Conservation (phyloP, 2,888 invertebrate genomes). For the Eubasilissa splendida region DNA sequence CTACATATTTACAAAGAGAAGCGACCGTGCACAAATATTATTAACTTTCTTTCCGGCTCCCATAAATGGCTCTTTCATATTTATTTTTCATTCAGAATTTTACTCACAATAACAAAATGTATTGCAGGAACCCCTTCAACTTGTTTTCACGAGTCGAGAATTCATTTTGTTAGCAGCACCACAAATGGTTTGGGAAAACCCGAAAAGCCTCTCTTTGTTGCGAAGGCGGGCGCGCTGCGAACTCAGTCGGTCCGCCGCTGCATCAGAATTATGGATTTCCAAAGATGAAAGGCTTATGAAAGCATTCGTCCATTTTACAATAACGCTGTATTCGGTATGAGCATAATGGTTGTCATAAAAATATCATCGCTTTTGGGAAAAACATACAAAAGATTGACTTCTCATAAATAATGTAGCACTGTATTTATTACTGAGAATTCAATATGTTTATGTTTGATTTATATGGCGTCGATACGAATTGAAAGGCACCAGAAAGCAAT, state of each 20-base stretch:
- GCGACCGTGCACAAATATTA: slow-evolving; percentile 36
- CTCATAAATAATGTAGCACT: slow-evolving; percentile 6
- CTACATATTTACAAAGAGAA: slow-evolving; percentile 34
- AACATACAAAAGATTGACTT: slow-evolving; percentile 21
- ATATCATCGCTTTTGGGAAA: slow-evolving; percentile 25
- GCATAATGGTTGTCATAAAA: slow-evolving; percentile 32
- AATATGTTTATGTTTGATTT: too few species aligned
- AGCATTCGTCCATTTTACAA: slow-evolving; percentile 37
- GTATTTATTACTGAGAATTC: too few species aligned
- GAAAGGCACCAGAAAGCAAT: too few species aligned
- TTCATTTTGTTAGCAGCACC: slow-evolving; percentile 43
- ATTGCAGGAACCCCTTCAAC: slow-evolving; percentile 38
- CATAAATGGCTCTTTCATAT: slow-evolving; percentile 45
- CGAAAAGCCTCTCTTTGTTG: slow-evolving; percentile 45
- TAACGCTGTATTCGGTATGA: slow-evolving; percentile 19
- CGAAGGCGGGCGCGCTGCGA: slow-evolving; percentile 9
- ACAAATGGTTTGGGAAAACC: slow-evolving; percentile 44
- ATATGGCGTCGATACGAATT: too few species aligned
- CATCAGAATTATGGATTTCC: slow-evolving; percentile 48
- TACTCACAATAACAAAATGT: slow-evolving; percentile 43
- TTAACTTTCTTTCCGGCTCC: slow-evolving; percentile 43
- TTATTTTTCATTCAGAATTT: slow-evolving; percentile 48
- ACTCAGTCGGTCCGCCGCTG: slow-evolving; percentile 27
- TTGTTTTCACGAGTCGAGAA: slow-evolving; percentile 33
- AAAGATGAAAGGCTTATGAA: slow-evolving; percentile 41